phyloP scores from a whole-genome alignment of 2,888 invertebrate genomes.

The Nemotelus pantherinus region DNA sequence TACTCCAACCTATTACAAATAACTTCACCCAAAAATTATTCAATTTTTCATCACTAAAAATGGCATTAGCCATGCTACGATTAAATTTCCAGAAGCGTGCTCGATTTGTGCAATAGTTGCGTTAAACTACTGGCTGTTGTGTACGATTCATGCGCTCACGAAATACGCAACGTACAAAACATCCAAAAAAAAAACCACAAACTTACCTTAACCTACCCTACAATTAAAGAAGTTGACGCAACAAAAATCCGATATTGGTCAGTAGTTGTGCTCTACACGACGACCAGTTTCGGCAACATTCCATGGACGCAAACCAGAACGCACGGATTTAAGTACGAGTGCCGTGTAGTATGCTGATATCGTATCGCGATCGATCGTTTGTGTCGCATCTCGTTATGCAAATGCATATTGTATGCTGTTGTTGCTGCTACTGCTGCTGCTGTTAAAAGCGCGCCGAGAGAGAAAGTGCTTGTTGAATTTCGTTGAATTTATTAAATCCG shows the following conservation, averaged over 20 bases:
- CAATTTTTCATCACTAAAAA: neutral
- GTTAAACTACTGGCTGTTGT: constrained; percentile 5
- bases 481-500: constrained; percentile 5
- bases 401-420: neutral
- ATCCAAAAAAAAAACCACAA: too few species aligned
- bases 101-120: constrained; percentile 21
- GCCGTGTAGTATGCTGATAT: neutral
- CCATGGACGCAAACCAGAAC: constrained; percentile 29
- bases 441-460: neutral
- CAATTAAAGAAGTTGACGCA: constrained; percentile 19
- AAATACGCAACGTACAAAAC: too few species aligned
- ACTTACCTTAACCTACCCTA: neutral
- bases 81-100: constrained; percentile 13
- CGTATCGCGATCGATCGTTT: neutral
- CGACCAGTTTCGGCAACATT: constrained; percentile 23
- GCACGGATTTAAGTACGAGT: neutral
- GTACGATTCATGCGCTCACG: too few species aligned
- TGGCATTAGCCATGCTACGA: constrained; percentile 7
- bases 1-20: too few species aligned
- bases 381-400: constrained; percentile 9
- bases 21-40: too few species aligned
- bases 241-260: neutral
- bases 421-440: too few species aligned
- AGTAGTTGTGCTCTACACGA: neutral
- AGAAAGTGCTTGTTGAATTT: constrained; percentile 10